Conservation (phyloP, 2,797 vertebrate genomes). For the Melanotaenia nigrans region DNA sequence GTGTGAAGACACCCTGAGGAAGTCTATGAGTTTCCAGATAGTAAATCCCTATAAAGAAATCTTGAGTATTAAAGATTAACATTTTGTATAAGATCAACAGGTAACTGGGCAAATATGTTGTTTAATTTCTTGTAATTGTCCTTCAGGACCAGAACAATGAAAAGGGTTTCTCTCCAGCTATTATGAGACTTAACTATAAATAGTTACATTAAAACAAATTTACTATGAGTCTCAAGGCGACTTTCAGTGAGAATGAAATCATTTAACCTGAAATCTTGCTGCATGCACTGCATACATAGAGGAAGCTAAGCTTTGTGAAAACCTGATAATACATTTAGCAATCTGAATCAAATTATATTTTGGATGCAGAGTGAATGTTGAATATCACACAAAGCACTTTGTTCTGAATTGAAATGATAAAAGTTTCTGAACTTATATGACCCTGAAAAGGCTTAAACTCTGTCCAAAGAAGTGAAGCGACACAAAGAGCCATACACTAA, state of each 20-base stretch:
- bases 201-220: neutral
- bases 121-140: neutral
- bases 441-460: neutral
- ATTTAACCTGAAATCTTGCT: neutral
- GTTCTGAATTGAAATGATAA: neutral
- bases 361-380: slow-evolving; percentile 12
- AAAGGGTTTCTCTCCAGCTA: neutral
- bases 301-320: slow-evolving; percentile 11
- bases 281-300: neutral
- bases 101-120: neutral
- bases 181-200: neutral
- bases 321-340: slow-evolving; percentile 11
- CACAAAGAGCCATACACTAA: neutral
- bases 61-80: neutral
- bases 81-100: neutral
- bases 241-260: slow-evolving; percentile 7
- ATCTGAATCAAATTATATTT: slow-evolving; percentile 11
- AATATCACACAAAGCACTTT: slow-evolving; percentile 7
- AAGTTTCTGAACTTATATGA: neutral
- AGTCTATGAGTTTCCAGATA: neutral
- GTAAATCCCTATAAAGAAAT: neutral
- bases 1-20: no score
- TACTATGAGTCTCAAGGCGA: neutral
- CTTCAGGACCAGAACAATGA: neutral
- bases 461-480: neutral